Evolutionary conservation across 2,113 vertebrate species (phyloP).

Genomic region (Naja naja): DNA sequence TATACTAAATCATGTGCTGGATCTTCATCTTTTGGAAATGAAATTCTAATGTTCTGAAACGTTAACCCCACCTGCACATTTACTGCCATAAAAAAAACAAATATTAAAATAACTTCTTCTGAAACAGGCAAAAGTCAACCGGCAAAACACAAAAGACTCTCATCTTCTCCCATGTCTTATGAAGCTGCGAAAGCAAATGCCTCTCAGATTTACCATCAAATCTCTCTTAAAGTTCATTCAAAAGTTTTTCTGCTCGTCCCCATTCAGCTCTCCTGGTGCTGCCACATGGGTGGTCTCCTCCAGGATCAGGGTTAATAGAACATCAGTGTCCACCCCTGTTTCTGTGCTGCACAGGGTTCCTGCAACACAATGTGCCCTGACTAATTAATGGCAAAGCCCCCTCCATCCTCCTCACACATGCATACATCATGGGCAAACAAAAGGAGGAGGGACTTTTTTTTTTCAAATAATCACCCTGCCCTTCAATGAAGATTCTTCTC

Average conservation of each 20-base stretch:
- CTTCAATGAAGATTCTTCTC: slow-evolving; percentile 62
- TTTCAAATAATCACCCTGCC: slow-evolving; percentile 64
- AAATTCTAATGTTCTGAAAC: not conserved
- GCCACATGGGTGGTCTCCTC: slow-evolving; percentile 55
- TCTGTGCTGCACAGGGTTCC: slow-evolving; percentile 54
- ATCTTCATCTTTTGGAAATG: not conserved
- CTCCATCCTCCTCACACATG: not conserved
- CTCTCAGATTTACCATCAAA: fast-evolving
- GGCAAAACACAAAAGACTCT: not conserved
- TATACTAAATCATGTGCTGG: not conserved
- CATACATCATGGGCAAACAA: slow-evolving; percentile 53
- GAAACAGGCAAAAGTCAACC: not conserved
- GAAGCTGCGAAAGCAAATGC: fast-evolving
- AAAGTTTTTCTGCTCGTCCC: not conserved
- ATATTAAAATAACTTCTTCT: not conserved
- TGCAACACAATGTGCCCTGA: slow-evolving; percentile 31
- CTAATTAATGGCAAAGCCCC: slow-evolving; percentile 58
- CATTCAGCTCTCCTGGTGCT: fast-evolving
- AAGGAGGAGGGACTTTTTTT: slow-evolving; percentile 49
- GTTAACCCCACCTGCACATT: not conserved
- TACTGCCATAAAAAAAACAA: not conserved
- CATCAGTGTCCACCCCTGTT: slow-evolving; percentile 53
- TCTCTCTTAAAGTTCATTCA: not conserved
- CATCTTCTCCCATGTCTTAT: not conserved
- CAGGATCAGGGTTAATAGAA: slow-evolving; percentile 55